phyloP scores from a whole-genome alignment of 2,797 vertebrate genomes.

The Odontamblyopus rebecca region DNA sequence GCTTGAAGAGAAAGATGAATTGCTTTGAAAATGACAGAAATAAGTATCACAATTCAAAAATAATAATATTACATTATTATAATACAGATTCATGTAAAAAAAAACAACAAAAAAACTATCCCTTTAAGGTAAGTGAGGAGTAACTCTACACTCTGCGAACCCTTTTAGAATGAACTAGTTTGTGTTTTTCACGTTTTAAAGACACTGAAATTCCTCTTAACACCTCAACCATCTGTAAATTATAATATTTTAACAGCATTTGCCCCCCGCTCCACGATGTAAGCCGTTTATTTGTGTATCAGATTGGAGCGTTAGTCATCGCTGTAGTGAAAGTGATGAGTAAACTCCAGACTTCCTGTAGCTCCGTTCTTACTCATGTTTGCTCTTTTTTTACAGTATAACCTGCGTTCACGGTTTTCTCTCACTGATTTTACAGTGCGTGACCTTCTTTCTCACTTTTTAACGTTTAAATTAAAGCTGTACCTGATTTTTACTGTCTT shows the following conservation, averaged over 20 bases:
- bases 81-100: too few relatives aligned
- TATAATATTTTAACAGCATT: neutral
- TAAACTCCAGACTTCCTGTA: neutral
- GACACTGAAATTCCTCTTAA: too few relatives aligned
- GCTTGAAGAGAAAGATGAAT: neutral
- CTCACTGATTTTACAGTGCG: neutral
- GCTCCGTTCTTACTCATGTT: neutral
- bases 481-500: too few relatives aligned
- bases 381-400: neutral
- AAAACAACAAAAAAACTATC: too few relatives aligned
- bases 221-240: neutral
- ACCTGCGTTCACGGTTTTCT: neutral
- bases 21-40: neutral
- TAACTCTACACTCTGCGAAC: too few relatives aligned
- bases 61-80: too few relatives aligned
- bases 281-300: neutral
- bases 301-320: neutral
- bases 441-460: neutral
- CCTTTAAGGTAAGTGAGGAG: too few relatives aligned
- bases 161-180: too few relatives aligned
- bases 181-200: too few relatives aligned
- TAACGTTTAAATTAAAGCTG: too few relatives aligned
- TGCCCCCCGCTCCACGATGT: neutral
- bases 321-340: constrained; percentile 7
- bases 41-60: neutral